A percentile compares a stretch with the other conserved stretches of the same genome.
Evolutionary conservation across 2,888 invertebrate species (phyloP).

Genomic region (Charanyca ferruginea): DNA sequence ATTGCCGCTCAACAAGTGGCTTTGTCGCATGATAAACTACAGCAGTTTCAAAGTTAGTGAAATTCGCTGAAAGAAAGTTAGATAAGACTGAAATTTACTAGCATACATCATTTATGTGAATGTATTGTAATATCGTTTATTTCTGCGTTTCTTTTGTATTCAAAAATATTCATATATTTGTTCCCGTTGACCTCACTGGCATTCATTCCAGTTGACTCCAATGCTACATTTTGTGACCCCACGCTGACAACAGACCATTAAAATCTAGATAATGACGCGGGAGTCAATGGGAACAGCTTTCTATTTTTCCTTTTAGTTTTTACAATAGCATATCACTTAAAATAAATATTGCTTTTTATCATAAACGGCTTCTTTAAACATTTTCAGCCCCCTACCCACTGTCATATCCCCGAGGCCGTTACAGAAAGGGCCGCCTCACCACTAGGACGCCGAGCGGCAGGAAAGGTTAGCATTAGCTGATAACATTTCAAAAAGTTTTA

Average conservation of each 20-base stretch:
- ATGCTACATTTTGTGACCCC: background rate
- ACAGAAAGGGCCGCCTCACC: slow-evolving; percentile 12
- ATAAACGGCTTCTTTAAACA: background rate
- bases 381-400: background rate
- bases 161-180: too few species aligned
- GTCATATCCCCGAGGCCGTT: background rate
- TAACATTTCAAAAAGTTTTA: background rate
- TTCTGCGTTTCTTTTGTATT: background rate
- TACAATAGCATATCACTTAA: background rate
- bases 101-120: background rate
- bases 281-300: too few species aligned
- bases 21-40: background rate
- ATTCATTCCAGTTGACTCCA: too few species aligned
- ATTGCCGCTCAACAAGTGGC: slow-evolving; percentile 36
- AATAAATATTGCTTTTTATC: background rate
- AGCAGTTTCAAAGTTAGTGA: background rate
- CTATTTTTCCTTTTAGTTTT: too few species aligned
- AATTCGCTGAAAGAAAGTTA: background rate
- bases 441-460: background rate
- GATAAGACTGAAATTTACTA: background rate
- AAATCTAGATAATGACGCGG: too few species aligned
- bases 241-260: too few species aligned
- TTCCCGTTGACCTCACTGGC: too few species aligned
- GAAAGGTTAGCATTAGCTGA: slow-evolving; percentile 11
- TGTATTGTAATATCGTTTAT: background rate